Evolutionary conservation across 2,888 invertebrate species (phyloP).

Genomic region (Oligia strigilis): DNA sequence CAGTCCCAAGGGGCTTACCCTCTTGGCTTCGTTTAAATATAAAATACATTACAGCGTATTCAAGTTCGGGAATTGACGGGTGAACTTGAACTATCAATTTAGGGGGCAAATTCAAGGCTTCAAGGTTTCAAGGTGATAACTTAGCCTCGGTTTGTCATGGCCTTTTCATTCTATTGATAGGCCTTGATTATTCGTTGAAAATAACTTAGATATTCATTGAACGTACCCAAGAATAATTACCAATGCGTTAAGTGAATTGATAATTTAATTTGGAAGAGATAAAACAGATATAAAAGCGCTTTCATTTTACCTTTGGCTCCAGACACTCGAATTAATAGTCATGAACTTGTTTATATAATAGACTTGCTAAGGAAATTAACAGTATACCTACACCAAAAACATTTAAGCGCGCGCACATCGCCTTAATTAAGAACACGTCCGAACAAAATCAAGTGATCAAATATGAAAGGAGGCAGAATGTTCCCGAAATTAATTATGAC

Average conservation of each 20-base stretch:
- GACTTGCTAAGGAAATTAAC: conserved; percentile 41
- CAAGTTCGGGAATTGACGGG: conserved; percentile 33
- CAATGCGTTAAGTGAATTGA: conserved; percentile 1
- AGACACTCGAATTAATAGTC: conserved; percentile 49
- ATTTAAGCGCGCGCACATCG: conserved; percentile 30
- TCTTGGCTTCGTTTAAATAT: conserved; percentile 36
- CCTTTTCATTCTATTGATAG: conserved; percentile 18
- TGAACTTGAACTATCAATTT: conserved; percentile 59
- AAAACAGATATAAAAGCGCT: conserved; percentile 24
- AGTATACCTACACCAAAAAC: conserved; percentile 31
- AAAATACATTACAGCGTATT: conserved; percentile 30
- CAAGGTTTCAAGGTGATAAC: conserved; percentile 28
- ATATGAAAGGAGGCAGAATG: conserved; percentile 49
- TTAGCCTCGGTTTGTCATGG: conserved; percentile 41
- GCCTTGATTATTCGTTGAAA: conserved; percentile 23
- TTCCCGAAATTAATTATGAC: conserved; percentile 64
- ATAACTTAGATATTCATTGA: conserved; percentile 8
- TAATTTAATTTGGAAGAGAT: conserved; percentile 1
- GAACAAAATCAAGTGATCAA: conserved; percentile 59
- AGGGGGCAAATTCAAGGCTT: conserved; percentile 39
- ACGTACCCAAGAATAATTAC: conserved; percentile 5
- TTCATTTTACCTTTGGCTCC: conserved; percentile 15
- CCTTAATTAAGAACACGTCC: conserved; percentile 61
- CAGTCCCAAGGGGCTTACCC: background rate
- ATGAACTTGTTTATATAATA: conserved; percentile 50